Percentiles rank a stretch among this genome's conserved stretches.
Conservation (phyloP, 2,113 vertebrate genomes). For the Epinephelus cyanopodus region DNA sequence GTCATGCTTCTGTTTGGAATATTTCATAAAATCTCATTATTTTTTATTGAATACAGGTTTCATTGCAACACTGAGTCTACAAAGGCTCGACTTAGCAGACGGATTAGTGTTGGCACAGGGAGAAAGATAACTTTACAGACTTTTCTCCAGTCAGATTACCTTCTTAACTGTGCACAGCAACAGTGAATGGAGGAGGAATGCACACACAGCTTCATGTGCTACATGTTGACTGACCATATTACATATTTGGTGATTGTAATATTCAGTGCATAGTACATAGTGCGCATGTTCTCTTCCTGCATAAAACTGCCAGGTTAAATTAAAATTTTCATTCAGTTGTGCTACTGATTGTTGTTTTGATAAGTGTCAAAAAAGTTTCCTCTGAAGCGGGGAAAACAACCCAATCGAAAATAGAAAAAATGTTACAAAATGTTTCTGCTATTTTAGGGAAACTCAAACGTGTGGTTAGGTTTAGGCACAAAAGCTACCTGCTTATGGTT, state of each 20-base stretch:
- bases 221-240: background rate
- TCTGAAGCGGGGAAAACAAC: background rate
- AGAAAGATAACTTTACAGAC: slow-evolving; percentile 48
- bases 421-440: no score
- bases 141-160: slow-evolving; percentile 1
- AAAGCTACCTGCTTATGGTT: no score
- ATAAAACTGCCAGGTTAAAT: background rate
- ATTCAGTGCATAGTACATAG: background rate
- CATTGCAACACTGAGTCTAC: slow-evolving; percentile 57
- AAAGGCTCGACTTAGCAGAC: slow-evolving; percentile 40
- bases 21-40: slow-evolving; percentile 85
- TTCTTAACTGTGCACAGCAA: slow-evolving; percentile 7
- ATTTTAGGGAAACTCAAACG: no score
- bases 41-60: slow-evolving; percentile 82
- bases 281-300: background rate
- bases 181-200: background rate
- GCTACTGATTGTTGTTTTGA: background rate
- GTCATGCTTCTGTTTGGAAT: slow-evolving; percentile 86
- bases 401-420: no score
- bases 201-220: background rate
- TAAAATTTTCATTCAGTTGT: background rate
- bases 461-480: no score
- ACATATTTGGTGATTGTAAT: background rate
- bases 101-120: slow-evolving; percentile 50
- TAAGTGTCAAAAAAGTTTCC: background rate